These are phyloP conservation scores for Camelus bactrianus DNA, from an alignment of 2,113 vertebrate species.

Conservation along the genomic window DNA sequence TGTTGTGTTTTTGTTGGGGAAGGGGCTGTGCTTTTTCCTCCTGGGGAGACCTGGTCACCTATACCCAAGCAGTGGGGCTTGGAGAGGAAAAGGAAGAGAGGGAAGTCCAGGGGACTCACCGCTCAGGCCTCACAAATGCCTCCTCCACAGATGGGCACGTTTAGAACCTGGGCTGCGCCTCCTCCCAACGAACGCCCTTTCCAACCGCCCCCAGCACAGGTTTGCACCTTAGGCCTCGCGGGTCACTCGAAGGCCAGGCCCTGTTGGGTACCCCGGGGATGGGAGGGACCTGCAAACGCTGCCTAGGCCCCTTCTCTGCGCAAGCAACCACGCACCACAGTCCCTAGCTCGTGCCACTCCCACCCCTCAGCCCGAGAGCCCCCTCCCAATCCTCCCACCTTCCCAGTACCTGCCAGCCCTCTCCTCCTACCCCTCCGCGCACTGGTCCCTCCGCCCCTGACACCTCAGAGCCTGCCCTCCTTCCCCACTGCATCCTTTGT, in stretches of 20 bases:
- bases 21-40: too few species aligned
- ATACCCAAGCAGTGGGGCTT: accelerated
- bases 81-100: background rate
- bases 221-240: background rate
- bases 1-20: background rate
- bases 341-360: background rate
- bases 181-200: background rate
- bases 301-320: background rate
- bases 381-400: too few species aligned
- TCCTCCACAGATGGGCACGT: background rate
- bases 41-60: accelerated
- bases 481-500: accelerated
- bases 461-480: background rate
- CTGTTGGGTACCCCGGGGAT: too few species aligned
- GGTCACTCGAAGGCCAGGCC: background rate
- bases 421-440: too few species aligned
- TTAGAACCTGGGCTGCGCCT: accelerated
- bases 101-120: background rate
- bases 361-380: background rate
- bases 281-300: background rate
- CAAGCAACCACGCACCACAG: background rate
- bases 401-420: background rate
- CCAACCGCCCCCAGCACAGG: background rate
- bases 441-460: background rate
- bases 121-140: background rate